These are phyloP conservation scores for Eumacrocentrus americanus DNA, from an alignment of 2,888 invertebrate genomes.

Conservation along the genomic window DNA sequence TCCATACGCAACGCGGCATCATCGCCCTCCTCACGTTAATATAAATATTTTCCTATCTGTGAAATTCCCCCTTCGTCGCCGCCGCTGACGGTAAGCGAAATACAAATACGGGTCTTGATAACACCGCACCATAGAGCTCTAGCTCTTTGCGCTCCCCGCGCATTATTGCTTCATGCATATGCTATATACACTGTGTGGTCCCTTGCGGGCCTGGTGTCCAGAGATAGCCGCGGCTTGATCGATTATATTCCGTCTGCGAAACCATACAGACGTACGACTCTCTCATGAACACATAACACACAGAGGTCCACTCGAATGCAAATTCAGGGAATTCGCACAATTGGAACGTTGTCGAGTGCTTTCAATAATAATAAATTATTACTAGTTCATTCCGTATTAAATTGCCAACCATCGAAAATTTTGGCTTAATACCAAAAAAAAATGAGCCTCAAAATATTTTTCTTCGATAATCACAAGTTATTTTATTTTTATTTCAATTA, in stretches of 20 bases:
- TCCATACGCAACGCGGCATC: constrained; percentile 16
- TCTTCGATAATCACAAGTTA: neutral
- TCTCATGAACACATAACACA: neutral
- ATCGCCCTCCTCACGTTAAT: constrained; percentile 32
- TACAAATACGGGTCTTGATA: constrained; percentile 26
- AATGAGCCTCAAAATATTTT: too few species aligned
- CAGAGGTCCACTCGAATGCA: constrained; percentile 14
- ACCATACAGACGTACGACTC: neutral
- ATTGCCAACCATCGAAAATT: too few species aligned
- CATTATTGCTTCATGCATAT: neutral
- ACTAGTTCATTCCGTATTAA: too few species aligned
- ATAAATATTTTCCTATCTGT: constrained; percentile 44
- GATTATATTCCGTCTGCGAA: constrained; percentile 20
- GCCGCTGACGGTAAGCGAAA: constrained; percentile 21
- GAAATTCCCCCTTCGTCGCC: constrained; percentile 23
- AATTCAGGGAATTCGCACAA: constrained; percentile 16
- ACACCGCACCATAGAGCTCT: neutral
- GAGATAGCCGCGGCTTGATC: constrained; percentile 28
- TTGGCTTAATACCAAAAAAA: too few species aligned
- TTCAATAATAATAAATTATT: too few species aligned
- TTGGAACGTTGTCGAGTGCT: constrained; percentile 15
- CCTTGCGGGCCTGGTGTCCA: constrained; percentile 18
- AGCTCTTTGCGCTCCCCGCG: neutral
- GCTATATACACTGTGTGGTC: too few species aligned
- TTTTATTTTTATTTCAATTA: neutral